phyloP scores from a whole-genome alignment of 2,797 vertebrate genomes.

The Coccyzus lansbergi region DNA sequence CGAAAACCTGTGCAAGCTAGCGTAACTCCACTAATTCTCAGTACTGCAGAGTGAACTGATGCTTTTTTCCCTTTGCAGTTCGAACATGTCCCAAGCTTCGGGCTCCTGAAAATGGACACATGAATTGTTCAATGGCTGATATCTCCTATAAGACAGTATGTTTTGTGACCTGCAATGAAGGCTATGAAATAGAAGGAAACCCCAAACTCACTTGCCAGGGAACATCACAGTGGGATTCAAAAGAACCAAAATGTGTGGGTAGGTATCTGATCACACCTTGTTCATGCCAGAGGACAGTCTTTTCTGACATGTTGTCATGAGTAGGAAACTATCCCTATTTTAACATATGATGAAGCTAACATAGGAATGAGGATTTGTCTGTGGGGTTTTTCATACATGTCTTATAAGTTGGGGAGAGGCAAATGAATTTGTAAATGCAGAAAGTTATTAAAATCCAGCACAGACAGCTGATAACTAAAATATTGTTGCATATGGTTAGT shows the following conservation, averaged over 20 bases:
- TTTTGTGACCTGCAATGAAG: constrained; percentile 85
- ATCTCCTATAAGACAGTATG: constrained; percentile 84
- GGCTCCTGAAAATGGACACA: constrained; percentile 81
- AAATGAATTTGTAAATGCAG: not conserved
- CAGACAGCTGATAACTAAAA: not conserved
- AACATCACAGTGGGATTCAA: constrained; percentile 89
- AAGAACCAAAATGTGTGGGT: constrained; percentile 92
- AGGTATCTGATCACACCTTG: constrained; percentile 67
- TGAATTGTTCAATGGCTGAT: constrained; percentile 84
- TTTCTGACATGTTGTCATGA: not conserved
- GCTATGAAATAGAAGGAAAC: constrained; percentile 87
- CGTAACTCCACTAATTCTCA: not conserved
- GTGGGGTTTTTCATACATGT: not conserved
- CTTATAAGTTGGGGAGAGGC: not conserved
- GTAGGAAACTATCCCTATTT: not conserved
- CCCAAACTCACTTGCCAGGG: constrained; percentile 86
- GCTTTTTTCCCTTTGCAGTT: constrained; percentile 76
- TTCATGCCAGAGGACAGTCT: not conserved
- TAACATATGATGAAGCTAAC: not conserved
- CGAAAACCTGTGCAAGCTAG: not conserved
- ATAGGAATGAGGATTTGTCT: not conserved
- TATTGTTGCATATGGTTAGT: not conserved
- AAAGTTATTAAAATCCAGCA: not conserved
- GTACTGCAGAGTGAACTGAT: not conserved
- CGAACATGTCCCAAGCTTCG: constrained; percentile 86